These are phyloP conservation scores for Galendromus occidentalis DNA, from an alignment of 1,140 invertebrate genomes.

Conservation along the genomic window DNA sequence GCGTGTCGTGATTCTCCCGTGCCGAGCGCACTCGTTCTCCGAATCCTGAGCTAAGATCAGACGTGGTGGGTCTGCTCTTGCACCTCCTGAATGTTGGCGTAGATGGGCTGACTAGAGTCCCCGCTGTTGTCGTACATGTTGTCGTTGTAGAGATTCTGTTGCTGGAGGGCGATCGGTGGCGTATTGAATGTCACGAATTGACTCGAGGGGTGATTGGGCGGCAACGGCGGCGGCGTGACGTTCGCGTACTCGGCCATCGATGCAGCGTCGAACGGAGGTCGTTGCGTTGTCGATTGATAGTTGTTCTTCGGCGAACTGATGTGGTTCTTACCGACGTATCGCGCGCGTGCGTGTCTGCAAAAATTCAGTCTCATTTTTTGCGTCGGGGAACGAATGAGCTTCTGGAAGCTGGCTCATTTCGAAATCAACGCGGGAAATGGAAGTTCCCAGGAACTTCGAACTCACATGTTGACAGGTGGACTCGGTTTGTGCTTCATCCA, in stretches of 20 bases:
- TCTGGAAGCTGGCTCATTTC: too few species aligned
- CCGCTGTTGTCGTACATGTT: conserved; percentile 10
- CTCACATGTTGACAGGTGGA: conserved; percentile 4
- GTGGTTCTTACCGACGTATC: neutral
- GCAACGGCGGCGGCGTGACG: neutral
- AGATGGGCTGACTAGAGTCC: conserved; percentile 11
- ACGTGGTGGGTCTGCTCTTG: neutral
- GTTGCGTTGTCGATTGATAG: conserved; percentile 4
- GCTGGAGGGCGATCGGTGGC: neutral
- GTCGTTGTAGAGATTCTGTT: conserved; percentile 2
- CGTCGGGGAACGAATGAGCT: too few species aligned
- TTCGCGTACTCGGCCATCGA: conserved; percentile 8
- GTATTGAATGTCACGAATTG: conserved; percentile 8
- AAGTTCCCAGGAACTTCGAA: too few species aligned
- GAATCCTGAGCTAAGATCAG: neutral
- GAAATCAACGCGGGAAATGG: too few species aligned
- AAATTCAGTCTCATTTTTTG: neutral
- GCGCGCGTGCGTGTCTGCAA: conserved; percentile 1
- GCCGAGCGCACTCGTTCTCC: neutral
- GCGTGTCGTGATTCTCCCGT: neutral
- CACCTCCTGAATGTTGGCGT: conserved; percentile 9
- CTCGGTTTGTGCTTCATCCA: conserved; percentile 21
- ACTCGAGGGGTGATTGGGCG: conserved; percentile 2
- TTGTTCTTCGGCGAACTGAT: conserved; percentile 8
- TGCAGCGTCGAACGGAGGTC: neutral